Evolutionary conservation across 2,888 invertebrate species (phyloP), one percentile per base, ranked within the genome.

Genomic region (Incurvaria masculella): DNA sequence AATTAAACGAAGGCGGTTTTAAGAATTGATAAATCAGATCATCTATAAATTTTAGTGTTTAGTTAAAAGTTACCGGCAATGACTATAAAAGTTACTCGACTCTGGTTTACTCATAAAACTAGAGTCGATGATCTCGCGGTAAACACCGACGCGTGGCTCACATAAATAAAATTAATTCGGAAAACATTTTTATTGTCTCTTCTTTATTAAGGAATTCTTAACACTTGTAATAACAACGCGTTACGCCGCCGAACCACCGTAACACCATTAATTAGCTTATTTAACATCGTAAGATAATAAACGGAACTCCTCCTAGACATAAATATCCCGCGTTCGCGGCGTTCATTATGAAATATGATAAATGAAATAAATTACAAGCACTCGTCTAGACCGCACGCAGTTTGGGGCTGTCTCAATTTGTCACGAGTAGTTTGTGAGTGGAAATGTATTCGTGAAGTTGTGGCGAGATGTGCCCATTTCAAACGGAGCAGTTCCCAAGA

Each of bases 171-270:
- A 33, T 10, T 5, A 33, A n/a, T 33, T 33, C 8, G 33, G 11
- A 8, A 33, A 62, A 61, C 68, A 41, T 21, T 17, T 68, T 67
- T 64, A 69, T 73, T 73, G 70, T 72, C 72, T 68, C 60, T 63
- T 64, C 69, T 68, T n/a, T 71, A 75, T 76, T 73, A 71, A 67
- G 59, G 58, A 65, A 70, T 72, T 68, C 64, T 72, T 68, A 64
- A 68, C 68, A 66, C 68, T 61, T 61, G 59, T 58, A 61, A 64
- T 56, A 60, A 61, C 57, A 60, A 62, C 60, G 19, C 21, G 48
- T 42, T 48, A 23, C 45, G 39, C 46, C 42, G 19, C 40, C 21
- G 39, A 42, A 16, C 43, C 26, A 42, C 20, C 11, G 38, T 21
- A 41, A 38, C 26, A 46, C 47, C 49, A 51, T 53, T 58, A 51